A percentile compares a stretch with the other conserved stretches of the same genome.
phyloP scores from a whole-genome alignment of 37 sponge, comb jelly and placozoan species.

The Crambe crambe region DNA sequence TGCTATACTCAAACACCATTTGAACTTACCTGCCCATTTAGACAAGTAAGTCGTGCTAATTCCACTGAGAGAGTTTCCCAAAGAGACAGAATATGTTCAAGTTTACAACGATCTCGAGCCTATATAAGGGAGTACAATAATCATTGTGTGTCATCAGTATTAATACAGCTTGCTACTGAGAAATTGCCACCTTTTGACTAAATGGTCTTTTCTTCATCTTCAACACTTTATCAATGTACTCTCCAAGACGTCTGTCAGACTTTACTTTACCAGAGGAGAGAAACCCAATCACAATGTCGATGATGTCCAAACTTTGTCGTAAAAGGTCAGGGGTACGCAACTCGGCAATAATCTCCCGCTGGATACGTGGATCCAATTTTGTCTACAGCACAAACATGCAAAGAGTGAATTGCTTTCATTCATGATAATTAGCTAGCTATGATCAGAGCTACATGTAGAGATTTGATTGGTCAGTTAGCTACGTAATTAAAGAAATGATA shows the following conservation, averaged over 20 bases:
- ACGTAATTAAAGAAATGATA: no score
- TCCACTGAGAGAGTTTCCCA: constrained; percentile 72
- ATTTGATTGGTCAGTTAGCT: no score
- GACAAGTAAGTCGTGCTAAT: constrained; percentile 21
- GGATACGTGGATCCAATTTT: constrained; percentile 21
- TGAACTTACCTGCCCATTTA: constrained; percentile 51
- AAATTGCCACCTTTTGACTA: constrained; percentile 28
- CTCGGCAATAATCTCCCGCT: constrained; percentile 35
- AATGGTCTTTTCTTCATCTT: constrained; percentile 46
- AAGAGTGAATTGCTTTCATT: no score
- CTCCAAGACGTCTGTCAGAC: constrained; percentile 19
- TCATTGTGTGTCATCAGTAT: no score
- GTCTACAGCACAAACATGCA: constrained; percentile 9
- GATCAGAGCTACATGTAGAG: no score
- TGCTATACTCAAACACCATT: no score
- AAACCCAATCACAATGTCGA: constrained; percentile 57
- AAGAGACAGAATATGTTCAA: constrained; percentile 58
- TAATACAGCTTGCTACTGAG: no score
- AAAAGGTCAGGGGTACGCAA: constrained; percentile 26
- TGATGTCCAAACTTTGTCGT: constrained; percentile 37
- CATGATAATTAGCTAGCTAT: no score
- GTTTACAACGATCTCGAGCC: constrained; percentile 37
- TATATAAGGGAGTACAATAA: background rate
- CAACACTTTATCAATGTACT: constrained; percentile 45
- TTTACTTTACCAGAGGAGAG: constrained; percentile 56